Conservation (phyloP, 64 coral and sea anemone species). For the Montipora foliosa region DNA sequence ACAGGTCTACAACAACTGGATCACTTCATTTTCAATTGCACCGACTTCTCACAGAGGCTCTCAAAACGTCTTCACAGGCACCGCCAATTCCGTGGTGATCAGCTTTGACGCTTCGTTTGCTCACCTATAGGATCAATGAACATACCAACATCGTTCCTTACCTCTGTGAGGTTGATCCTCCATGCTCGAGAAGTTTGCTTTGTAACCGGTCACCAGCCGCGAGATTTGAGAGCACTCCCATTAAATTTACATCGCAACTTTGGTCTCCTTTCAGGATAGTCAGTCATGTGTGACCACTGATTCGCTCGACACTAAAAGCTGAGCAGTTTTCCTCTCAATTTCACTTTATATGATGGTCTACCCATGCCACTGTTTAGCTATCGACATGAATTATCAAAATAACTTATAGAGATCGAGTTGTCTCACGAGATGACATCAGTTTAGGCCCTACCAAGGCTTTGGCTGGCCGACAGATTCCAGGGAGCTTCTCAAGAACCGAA, state of each 20-base stretch:
- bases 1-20: neutral
- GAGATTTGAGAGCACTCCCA: constrained; percentile 66
- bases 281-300: constrained; percentile 54
- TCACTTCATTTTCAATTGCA: constrained; percentile 2
- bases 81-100: neutral
- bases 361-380: neutral
- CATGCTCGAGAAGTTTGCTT: constrained; percentile 42
- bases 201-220: constrained; percentile 71
- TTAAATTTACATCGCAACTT: constrained; percentile 75
- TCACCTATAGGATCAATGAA: neutral
- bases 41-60: neutral
- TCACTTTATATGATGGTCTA: neutral
- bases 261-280: constrained; percentile 58
- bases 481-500: neutral
- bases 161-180: constrained; percentile 2
- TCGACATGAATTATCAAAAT: neutral
- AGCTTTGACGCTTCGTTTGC: neutral
- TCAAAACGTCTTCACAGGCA: neutral
- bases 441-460: neutral
- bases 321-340: constrained; percentile 6
- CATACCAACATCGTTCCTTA: neutral
- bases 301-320: constrained; percentile 26
- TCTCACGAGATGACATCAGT: neutral
- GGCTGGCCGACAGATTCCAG: neutral
- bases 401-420: neutral